A percentile compares a stretch with the other conserved stretches of the same genome.
Conservation (phyloP, 2,888 invertebrate genomes). For the Drosophila rellima region DNA sequence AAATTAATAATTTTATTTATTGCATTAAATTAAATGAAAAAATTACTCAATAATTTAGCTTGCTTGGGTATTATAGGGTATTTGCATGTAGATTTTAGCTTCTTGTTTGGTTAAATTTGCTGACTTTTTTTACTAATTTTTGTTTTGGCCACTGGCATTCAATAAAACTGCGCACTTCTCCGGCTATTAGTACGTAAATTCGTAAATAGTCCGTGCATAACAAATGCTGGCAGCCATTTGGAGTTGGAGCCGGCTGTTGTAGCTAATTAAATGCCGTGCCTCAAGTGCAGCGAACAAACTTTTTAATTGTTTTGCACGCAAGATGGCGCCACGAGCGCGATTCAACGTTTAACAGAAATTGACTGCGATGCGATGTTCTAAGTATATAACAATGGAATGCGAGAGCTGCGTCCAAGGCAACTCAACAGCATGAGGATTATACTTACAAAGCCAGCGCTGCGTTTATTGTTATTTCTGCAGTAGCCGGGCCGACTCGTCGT, state of each 20-base stretch:
- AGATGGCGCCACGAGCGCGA: conserved; percentile 68
- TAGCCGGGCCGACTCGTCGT: too few species aligned
- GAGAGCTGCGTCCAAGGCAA: conserved; percentile 12
- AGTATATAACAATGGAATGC: conserved; percentile 13
- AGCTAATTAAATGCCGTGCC: conserved; percentile 72
- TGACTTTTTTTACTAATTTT: not conserved
- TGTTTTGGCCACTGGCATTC: conserved; percentile 64
- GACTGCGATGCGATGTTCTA: conserved; percentile 32
- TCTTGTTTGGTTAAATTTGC: not conserved
- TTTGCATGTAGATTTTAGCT: not conserved
- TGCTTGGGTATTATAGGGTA: not conserved
- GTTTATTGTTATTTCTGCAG: conserved; percentile 50
- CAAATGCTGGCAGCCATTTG: conserved; percentile 63
- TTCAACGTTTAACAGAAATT: conserved; percentile 48
- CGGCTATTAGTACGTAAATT: conserved; percentile 73
- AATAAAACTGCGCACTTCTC: conserved; percentile 73
- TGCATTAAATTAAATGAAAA: not conserved
- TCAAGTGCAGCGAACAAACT: conserved; percentile 71
- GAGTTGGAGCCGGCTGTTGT: conserved; percentile 40
- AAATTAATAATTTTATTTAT: too few species aligned
- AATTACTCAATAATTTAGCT: not conserved
- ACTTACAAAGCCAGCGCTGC: conserved; percentile 39
- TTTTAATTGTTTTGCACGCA: conserved; percentile 76
- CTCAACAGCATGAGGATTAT: conserved; percentile 42
- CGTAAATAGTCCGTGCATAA: conserved; percentile 47